Evolutionary conservation across 2,888 invertebrate species (phyloP).

Genomic region (Zaprionus bogoriensis): DNA sequence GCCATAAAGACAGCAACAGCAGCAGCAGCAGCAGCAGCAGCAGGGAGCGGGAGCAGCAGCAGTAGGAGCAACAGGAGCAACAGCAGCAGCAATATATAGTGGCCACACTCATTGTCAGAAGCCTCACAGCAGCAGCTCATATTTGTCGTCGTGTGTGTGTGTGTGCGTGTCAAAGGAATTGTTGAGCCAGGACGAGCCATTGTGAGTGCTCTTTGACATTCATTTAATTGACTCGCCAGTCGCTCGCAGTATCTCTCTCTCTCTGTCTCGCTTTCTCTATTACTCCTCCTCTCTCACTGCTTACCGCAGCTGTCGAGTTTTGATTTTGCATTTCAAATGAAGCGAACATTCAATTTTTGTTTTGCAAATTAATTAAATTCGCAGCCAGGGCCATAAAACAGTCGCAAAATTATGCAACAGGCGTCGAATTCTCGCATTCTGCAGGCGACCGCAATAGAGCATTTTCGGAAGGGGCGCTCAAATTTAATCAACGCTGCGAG

Average conservation of each 20-base stretch:
- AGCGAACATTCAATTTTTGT: constrained; percentile 50
- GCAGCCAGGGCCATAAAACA: background rate
- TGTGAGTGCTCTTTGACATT: constrained; percentile 69
- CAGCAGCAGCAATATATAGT: constrained; percentile 9
- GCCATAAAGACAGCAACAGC: constrained; percentile 56
- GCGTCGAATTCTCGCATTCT: background rate
- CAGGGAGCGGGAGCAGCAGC: constrained; percentile 8
- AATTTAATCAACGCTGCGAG: constrained; percentile 38
- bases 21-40: constrained; percentile 6
- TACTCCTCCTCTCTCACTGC: constrained; percentile 4
- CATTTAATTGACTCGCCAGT: constrained; percentile 69
- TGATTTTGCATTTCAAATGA: constrained; percentile 76
- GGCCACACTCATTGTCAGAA: constrained; percentile 40
- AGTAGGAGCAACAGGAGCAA: constrained; percentile 3
- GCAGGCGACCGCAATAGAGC: constrained; percentile 22
- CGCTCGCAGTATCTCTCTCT: too few species aligned
- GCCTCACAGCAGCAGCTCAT: constrained; percentile 27
- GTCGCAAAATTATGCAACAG: constrained; percentile 43
- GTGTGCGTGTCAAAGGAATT: constrained; percentile 65
- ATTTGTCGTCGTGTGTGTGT: constrained; percentile 32
- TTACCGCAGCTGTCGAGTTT: constrained; percentile 6
- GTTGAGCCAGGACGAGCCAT: constrained; percentile 54
- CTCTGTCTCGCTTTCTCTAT: background rate
- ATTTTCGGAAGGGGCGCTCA: constrained; percentile 10
- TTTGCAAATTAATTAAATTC: constrained; percentile 18